Conservation (phyloP, 2,888 invertebrate genomes). For the Drosophila borealis region DNA sequence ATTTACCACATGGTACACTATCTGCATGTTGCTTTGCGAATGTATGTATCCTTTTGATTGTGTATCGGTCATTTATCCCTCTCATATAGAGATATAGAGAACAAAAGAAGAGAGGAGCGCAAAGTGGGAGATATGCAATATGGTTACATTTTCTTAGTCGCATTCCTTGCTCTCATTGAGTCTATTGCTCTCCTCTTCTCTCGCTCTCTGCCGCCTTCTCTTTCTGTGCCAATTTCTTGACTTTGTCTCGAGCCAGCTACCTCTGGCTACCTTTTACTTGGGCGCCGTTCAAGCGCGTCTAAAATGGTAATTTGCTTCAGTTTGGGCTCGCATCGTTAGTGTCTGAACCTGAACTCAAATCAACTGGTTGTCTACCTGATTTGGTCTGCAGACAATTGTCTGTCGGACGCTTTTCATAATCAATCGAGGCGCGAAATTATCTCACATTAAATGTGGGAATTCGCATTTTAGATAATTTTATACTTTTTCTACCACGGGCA, state of each 20-base stretch:
- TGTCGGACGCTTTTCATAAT: conserved; percentile 52
- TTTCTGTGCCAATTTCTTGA: conserved; percentile 28
- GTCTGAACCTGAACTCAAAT: conserved; percentile 34
- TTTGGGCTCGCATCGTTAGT: conserved; percentile 53
- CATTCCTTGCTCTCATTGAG: conserved; percentile 10
- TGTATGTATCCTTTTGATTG: conserved; percentile 10
- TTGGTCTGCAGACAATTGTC: conserved; percentile 29
- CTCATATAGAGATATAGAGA: conserved; percentile 20
- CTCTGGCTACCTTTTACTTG: conserved; percentile 55
- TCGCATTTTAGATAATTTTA: conserved; percentile 26
- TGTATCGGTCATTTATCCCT: conserved; percentile 54
- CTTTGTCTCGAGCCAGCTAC: conserved; percentile 29
- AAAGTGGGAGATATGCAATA: conserved; percentile 15
- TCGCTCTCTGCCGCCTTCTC: conserved; percentile 1
- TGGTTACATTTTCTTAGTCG: conserved; percentile 4
- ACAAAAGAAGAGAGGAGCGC: background rate
- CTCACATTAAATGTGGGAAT: conserved; percentile 72
- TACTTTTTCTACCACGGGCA: conserved; percentile 5
- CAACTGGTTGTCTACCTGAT: conserved; percentile 47
- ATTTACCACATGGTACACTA: background rate
- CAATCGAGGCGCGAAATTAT: conserved; percentile 60
- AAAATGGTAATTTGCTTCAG: conserved; percentile 69
- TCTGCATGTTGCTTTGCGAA: conserved; percentile 12
- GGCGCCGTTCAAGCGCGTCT: conserved; percentile 64
- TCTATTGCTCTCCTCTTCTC: background rate